Base-by-base conservation (phyloP, 64 coral and sea anemone species). In the Montipora efflorescens region DNA sequence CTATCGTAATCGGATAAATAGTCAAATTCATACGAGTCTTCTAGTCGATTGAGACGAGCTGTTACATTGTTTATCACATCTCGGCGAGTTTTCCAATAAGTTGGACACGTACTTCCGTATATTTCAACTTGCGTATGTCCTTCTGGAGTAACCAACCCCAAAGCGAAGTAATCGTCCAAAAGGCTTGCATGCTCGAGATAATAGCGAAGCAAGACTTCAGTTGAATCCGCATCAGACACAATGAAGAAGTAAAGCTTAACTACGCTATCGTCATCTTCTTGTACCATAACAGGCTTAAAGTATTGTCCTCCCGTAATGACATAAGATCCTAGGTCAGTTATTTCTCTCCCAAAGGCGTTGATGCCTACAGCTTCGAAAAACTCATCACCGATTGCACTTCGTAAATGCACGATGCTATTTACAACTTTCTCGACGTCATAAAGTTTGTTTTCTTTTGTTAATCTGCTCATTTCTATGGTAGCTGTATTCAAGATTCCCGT, bases 111-210 rank as follows among this genome's bases (percentile, higher is more conserved):
- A 57, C 67, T 91, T 13, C 95, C 95, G 18, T 96, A 96, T 75
- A 96, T 96, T 20, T 96, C 95, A 21, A 96, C 64, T 43, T 89
- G 91, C 1, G 81, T 69, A 4, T 96, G 91, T 4, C 81, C 92
- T 19, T 93, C 62, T 13, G 82, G 67, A 4, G 66, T 96, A 4
- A 90, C 95, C 8, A 96, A 80, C 45, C 88, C 92, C 25, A 96
- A n/a, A 15, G 95, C 92, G 71, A 96, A 96, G 58, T 90, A 96
- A 21, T 96, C 91, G 43, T 96, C 95, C 36, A 96, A 90, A 67
- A 96, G 94, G 36, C 95, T 96, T 9, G 67, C 82, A 36, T 96
- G 91, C n/a, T 96, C 92, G 4, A 96, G 71, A 47, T 91, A 96
- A 91, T 96, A 96, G 12, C 88, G 89, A 47, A 87, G 73, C 14